Evolutionary conservation across 2,888 invertebrate species (phyloP), one percentile per base, ranked within the genome.

Genomic region (Lithophane socia): DNA sequence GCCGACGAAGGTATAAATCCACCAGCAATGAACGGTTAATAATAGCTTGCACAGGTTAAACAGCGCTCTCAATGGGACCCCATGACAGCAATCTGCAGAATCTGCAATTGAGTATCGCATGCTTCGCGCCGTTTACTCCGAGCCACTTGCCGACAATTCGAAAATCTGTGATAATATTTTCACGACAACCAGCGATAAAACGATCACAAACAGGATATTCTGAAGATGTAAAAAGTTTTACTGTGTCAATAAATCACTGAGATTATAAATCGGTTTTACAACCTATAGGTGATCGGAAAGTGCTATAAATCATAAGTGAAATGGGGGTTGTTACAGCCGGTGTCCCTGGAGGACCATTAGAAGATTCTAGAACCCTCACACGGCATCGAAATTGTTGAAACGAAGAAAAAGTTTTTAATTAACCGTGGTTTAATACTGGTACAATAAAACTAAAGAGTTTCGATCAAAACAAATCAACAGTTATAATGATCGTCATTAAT

Each of bases 241-340:
- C 92, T 89, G 86, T 92, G 87, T 87, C 94, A 88, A 95, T 96
- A 96, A 95, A 96, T 96, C 95, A 94, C 86, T 77, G 87, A 93
- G 92, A 94, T 94, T 94, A 94, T 94, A 95, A 95, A 95, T 95
- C 93, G 94, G 89, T 93, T 95, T 94, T 93, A 94, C 92, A 94
- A 91, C 93, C 91, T 91, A 91, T 93, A 94, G 92, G 92, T 93
- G 92, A 94, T 95, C 91, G 91, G 92, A 90, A 92, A 92, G 83
- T 86, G 88, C 90, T 89, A 91, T 95, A 96, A 96, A 95, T 96
- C 95, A 95, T 92, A 92, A 90, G 83, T 87, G 91, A 91, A 94
- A 93, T 92, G 89, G 92, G 94, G 93, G 93, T 92, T 92, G 91
- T 90, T 91, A 87, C 86, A 80, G 80, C 74, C 83, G 65, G 66